Evolutionary conservation across 2,797 vertebrate species (phyloP).

Genomic region (Diglossa cyanea): DNA sequence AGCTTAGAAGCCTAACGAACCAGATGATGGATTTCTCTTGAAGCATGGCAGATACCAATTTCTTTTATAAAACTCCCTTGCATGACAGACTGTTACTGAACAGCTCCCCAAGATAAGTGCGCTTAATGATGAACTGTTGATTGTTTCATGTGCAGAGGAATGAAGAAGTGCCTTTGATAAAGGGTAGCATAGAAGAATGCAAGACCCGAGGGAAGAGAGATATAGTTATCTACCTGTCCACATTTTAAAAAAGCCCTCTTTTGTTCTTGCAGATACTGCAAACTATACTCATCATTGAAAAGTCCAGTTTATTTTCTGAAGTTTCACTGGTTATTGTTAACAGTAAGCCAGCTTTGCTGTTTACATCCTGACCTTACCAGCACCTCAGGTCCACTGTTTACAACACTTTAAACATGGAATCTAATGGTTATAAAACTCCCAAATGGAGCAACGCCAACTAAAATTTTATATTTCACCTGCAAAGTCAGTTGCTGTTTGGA

Average conservation of each 20-base stretch:
- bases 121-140: constrained; percentile 32
- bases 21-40: constrained; percentile 5
- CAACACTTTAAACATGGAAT: neutral
- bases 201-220: neutral
- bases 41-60: neutral
- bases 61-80: neutral
- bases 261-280: neutral
- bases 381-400: neutral
- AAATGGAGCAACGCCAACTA: constrained; percentile 34
- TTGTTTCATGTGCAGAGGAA: neutral
- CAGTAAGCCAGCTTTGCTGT: neutral
- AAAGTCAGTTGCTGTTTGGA: neutral
- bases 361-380: neutral
- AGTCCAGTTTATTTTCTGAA: neutral
- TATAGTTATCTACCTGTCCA: neutral
- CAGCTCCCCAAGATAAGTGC: neutral
- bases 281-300: neutral
- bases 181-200: neutral
- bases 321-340: neutral
- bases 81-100: constrained; percentile 35
- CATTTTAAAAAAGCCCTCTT: neutral
- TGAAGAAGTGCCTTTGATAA: constrained; percentile 9
- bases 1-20: neutral
- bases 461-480: constrained; percentile 44
- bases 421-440: constrained; percentile 33